These are phyloP conservation scores for Galendromus occidentalis DNA, from an alignment of 1,140 invertebrate species.

Conservation along the genomic window DNA sequence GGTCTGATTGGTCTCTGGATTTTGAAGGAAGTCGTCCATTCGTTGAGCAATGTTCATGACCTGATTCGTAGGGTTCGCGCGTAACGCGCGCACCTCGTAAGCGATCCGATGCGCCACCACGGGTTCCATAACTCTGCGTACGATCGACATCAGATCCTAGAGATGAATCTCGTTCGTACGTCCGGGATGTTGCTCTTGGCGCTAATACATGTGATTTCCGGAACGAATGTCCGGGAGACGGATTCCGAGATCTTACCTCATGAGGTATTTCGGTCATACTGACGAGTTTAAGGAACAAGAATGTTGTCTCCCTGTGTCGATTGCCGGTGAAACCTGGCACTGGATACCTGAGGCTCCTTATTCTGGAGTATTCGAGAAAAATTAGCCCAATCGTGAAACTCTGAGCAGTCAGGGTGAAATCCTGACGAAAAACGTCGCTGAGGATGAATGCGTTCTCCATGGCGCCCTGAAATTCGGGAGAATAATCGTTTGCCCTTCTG, in stretches of 20 bases:
- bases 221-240: not conserved
- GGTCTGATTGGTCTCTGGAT: not conserved
- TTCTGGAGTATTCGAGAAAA: not conserved
- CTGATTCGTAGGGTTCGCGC: not conserved
- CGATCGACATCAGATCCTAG: not conserved
- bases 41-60: not conserved
- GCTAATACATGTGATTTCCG: not conserved
- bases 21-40: not conserved
- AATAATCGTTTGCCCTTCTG: no score
- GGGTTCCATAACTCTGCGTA: not conserved
- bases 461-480: no score
- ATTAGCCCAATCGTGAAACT: not conserved
- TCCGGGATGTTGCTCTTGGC: no score
- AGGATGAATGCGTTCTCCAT: not conserved
- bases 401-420: not conserved
- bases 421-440: not conserved
- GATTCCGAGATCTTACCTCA: not conserved
- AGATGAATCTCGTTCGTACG: no score
- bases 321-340: not conserved
- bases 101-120: not conserved
- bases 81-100: not conserved
- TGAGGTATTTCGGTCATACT: not conserved
- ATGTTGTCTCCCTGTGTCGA: not conserved
- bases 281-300: not conserved
- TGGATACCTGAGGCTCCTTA: no score